A percentile compares a stretch with the other conserved stretches of the same genome.
These are phyloP conservation scores for Solenopsis fugax DNA, from an alignment of 1,140 invertebrate genomes.

Conservation along the genomic window DNA sequence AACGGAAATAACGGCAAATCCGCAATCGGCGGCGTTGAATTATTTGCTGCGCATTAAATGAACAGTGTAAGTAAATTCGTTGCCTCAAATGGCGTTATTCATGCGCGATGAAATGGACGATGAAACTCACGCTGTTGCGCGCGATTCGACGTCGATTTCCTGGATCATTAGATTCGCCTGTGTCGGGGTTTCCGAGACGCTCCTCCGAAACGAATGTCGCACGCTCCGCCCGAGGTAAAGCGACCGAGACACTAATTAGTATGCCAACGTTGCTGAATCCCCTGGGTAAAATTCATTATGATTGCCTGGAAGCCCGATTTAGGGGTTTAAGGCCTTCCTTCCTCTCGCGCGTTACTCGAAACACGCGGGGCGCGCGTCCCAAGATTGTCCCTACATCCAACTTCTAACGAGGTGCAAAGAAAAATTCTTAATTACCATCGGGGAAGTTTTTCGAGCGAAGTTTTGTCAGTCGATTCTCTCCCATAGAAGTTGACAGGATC, in stretches of 20 bases:
- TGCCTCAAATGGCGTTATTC: slow-evolving; percentile 19
- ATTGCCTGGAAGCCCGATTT: slow-evolving; percentile 36
- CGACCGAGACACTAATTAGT: slow-evolving; percentile 32
- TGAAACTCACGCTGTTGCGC: not conserved
- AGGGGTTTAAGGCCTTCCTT: not conserved
- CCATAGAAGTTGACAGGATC: slow-evolving; percentile 12
- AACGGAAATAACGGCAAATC: not conserved
- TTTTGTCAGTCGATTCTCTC: slow-evolving; percentile 21
- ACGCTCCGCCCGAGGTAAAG: not conserved
- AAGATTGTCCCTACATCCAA: not conserved
- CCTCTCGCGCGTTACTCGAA: not conserved
- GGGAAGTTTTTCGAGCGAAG: slow-evolving; percentile 23
- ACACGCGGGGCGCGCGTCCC: not conserved
- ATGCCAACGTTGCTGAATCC: not conserved
- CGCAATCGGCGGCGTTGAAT: slow-evolving; percentile 23
- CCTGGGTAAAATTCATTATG: slow-evolving; percentile 36
- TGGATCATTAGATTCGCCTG: slow-evolving; percentile 13
- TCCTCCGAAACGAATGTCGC: not conserved
- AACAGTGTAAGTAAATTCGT: slow-evolving; percentile 10
- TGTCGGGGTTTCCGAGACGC: not conserved
- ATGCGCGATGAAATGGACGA: not conserved
- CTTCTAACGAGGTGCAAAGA: slow-evolving; percentile 26
- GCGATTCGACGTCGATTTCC: slow-evolving; percentile 29
- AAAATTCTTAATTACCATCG: slow-evolving; percentile 48
- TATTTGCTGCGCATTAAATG: not conserved